These are phyloP conservation scores for Aix galericulata DNA, from an alignment of 2,113 vertebrate genomes.

Conservation along the genomic window DNA sequence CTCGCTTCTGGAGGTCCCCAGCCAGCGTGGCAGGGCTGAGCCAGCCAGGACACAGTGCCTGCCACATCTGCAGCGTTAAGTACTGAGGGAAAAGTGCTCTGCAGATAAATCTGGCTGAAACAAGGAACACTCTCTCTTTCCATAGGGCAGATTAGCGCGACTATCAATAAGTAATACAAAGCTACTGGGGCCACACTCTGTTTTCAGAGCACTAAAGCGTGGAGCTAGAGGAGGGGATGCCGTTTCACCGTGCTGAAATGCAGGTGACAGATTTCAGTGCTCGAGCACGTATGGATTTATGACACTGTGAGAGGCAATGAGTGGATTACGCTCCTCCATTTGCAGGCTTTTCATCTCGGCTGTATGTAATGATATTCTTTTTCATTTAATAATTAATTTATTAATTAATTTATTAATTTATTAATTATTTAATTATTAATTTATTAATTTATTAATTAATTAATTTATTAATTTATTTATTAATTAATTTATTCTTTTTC, in stretches of 20 bases:
- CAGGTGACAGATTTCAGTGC: constrained; percentile 10
- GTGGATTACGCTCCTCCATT: neutral
- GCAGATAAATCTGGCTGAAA: neutral
- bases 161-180: neutral
- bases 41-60: neutral
- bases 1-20: neutral
- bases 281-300: neutral
- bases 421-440: too few relatives aligned
- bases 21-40: neutral
- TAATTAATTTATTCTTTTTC: constrained; percentile 30
- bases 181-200: neutral
- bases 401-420: constrained; percentile 61
- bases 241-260: neutral
- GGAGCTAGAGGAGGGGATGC: neutral
- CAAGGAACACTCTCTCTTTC: neutral
- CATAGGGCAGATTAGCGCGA: neutral
- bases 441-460: too few relatives aligned
- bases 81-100: neutral
- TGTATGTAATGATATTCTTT: neutral
- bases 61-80: neutral
- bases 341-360: constrained; percentile 31
- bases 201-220: neutral
- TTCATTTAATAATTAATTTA: constrained; percentile 60
- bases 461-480: too few relatives aligned
- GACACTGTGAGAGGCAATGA: neutral